Percentiles rank a stretch among this genome's conserved stretches.
These are phyloP conservation scores for Rhamphomyia laevipes DNA, from an alignment of 2,888 invertebrate genomes.

Conservation along the genomic window DNA sequence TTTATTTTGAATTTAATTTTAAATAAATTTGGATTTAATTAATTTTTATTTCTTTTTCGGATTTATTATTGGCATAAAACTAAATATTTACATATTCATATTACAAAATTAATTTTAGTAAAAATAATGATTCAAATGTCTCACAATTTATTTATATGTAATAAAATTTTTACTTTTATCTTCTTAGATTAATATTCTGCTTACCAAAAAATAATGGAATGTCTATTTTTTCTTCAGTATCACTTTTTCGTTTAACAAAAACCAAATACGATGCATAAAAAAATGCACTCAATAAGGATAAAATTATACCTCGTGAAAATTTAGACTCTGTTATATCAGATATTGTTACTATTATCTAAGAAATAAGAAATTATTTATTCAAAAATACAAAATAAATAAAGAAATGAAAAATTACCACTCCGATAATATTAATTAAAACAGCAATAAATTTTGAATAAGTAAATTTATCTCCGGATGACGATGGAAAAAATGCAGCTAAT, in stretches of 20 bases:
- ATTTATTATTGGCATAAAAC: too few species aligned
- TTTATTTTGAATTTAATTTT: too few species aligned
- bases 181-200: slow-evolving; percentile 17
- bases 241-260: slow-evolving; percentile 71
- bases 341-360: slow-evolving; percentile 63
- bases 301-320: slow-evolving; percentile 64
- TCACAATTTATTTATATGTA: too few species aligned
- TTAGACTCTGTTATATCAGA: slow-evolving; percentile 58
- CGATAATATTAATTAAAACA: slow-evolving; percentile 63
- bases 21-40: too few species aligned
- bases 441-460: slow-evolving; percentile 76
- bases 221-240: slow-evolving; percentile 88
- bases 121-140: too few species aligned
- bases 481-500: slow-evolving; percentile 77
- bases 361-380: slow-evolving; percentile 14
- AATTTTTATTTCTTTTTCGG: too few species aligned
- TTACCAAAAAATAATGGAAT: slow-evolving; percentile 91
- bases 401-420: slow-evolving; percentile 45
- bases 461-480: slow-evolving; percentile 68
- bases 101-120: too few species aligned
- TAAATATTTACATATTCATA: too few species aligned
- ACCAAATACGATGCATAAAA: slow-evolving; percentile 87
- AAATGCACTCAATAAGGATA: slow-evolving; percentile 76
- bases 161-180: too few species aligned
- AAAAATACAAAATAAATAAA: slow-evolving; percentile 8